phyloP scores from a whole-genome alignment of 1,140 invertebrate genomes.

The Caerostris darwini region DNA sequence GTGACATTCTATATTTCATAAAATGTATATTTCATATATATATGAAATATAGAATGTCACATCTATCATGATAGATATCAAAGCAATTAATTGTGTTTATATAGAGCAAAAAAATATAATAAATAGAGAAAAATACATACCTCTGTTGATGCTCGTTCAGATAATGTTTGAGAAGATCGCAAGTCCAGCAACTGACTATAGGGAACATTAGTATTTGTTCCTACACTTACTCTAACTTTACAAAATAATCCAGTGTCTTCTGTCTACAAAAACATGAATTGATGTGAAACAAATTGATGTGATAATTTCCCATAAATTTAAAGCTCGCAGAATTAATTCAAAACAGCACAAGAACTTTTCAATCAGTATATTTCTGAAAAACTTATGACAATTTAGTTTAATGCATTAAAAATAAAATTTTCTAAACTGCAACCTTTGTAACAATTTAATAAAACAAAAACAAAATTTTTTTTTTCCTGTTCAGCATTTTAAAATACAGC shows the following conservation, averaged over 20 bases:
- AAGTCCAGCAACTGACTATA: slow-evolving; percentile 61
- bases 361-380: too few relatives aligned
- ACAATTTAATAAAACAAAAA: too few relatives aligned
- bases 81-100: neutral
- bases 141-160: slow-evolving; percentile 37
- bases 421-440: too few relatives aligned
- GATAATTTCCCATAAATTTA: too few relatives aligned
- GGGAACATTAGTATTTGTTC: slow-evolving; percentile 27
- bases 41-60: neutral
- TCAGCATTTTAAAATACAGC: too few relatives aligned
- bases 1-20: neutral
- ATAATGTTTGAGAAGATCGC: slow-evolving; percentile 53
- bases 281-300: too few relatives aligned
- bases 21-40: neutral
- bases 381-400: too few relatives aligned
- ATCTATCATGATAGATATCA: neutral
- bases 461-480: too few relatives aligned
- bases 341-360: too few relatives aligned
- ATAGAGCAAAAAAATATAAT: neutral
- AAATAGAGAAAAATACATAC: slow-evolving; percentile 17
- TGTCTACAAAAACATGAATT: slow-evolving; percentile 28
- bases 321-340: too few relatives aligned
- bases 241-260: slow-evolving; percentile 47
- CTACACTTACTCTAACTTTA: slow-evolving; percentile 46
- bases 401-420: too few relatives aligned